Evolutionary conservation across 2,113 vertebrate genomes (phyloP).

Genomic region (Equus quagga): DNA sequence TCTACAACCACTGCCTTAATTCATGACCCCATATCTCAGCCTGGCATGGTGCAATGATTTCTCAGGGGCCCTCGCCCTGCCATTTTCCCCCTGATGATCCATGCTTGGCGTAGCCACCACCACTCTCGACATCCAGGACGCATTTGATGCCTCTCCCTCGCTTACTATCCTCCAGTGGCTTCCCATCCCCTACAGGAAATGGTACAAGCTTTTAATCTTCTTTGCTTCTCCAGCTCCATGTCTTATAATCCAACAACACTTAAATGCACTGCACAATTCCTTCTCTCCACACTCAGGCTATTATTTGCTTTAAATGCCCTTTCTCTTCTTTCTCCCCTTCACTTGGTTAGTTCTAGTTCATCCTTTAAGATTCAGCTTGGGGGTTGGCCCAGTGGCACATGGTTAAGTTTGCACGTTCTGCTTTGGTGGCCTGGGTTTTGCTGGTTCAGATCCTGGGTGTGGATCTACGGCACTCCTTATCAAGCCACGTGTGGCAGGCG

Average conservation of each 20-base stretch:
- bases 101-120: background rate
- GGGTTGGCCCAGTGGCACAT: no score
- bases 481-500: no score
- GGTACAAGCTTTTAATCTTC: no score
- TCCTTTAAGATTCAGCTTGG: background rate
- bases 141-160: background rate
- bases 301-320: background rate
- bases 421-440: no score
- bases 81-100: no score
- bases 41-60: background rate
- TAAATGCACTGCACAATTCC: background rate
- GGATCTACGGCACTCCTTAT: no score
- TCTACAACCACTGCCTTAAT: background rate
- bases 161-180: no score
- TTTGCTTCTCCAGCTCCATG: background rate
- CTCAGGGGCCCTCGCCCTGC: background rate
- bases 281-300: background rate
- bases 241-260: background rate
- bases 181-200: background rate
- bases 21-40: background rate
- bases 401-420: no score
- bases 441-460: no score
- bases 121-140: background rate
- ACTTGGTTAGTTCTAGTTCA: background rate
- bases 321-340: background rate